Conservation (phyloP, 2,797 vertebrate genomes). For the Lerista edwardsae region DNA sequence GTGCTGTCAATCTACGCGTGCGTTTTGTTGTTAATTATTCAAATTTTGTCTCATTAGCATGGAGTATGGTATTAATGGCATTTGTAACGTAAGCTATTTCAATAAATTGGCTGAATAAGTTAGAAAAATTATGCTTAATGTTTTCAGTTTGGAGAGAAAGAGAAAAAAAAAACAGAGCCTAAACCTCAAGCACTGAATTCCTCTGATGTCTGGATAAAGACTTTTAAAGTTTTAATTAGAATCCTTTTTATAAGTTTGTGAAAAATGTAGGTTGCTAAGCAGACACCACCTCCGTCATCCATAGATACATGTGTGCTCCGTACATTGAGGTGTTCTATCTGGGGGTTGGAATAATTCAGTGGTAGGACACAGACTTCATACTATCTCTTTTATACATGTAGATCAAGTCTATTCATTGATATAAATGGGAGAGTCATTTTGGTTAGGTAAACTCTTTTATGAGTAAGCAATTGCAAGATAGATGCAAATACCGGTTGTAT, state of each 20-base stretch:
- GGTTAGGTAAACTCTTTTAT: background rate
- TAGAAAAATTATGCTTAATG: constrained; percentile 22
- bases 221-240: constrained; percentile 16
- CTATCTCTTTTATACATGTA: too few relatives aligned
- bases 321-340: too few relatives aligned
- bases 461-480: background rate
- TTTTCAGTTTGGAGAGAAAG: background rate
- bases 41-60: constrained; percentile 39
- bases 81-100: constrained; percentile 36
- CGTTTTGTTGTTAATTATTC: constrained; percentile 40
- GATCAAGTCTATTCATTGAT: background rate
- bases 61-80: constrained; percentile 12
- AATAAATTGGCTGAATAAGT: constrained; percentile 38
- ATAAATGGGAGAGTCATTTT: background rate
- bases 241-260: background rate
- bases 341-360: background rate
- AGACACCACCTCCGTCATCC: background rate
- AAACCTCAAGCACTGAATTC: constrained; percentile 26
- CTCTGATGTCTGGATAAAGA: constrained; percentile 18
- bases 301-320: background rate
- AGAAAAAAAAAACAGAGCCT: background rate
- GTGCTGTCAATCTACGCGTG: constrained; percentile 38
- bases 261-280: background rate
- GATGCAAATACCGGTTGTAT: background rate
- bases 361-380: background rate